Evolutionary conservation across 2,797 vertebrate species (phyloP).

Genomic region (Bufotes viridis): DNA sequence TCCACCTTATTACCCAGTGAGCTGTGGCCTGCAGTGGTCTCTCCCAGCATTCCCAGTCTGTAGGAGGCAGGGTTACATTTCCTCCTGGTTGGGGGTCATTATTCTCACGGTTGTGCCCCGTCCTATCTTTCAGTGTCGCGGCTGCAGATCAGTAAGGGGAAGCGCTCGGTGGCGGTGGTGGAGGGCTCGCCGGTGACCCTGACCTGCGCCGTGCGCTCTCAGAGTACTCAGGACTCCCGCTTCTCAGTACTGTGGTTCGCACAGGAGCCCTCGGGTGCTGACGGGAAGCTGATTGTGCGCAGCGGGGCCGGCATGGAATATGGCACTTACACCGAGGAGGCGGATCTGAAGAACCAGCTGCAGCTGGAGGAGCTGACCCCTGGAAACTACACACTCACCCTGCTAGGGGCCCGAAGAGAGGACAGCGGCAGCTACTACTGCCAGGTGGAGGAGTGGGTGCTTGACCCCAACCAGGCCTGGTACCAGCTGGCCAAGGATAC

Average conservation of each 20-base stretch:
- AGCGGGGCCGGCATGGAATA: slow-evolving; percentile 90
- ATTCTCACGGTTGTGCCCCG: neutral
- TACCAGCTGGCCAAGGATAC: slow-evolving; percentile 89
- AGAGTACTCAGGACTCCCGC: slow-evolving; percentile 90
- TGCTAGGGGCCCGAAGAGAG: slow-evolving; percentile 87
- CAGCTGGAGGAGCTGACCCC: slow-evolving; percentile 83
- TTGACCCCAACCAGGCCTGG: slow-evolving; percentile 92
- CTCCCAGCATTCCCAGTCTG: neutral
- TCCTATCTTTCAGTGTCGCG: slow-evolving; percentile 81
- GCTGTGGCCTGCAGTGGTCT: no score
- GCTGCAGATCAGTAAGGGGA: slow-evolving; percentile 89
- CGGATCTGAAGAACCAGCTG: slow-evolving; percentile 84
- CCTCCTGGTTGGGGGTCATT: neutral
- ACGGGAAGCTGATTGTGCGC: slow-evolving; percentile 91
- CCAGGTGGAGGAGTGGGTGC: slow-evolving; percentile 95
- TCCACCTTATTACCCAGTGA: no score
- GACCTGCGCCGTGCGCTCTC: slow-evolving; percentile 88
- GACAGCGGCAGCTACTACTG: slow-evolving; percentile 97
- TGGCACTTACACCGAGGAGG: slow-evolving; percentile 90
- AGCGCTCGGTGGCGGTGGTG: slow-evolving; percentile 85
- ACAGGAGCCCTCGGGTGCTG: slow-evolving; percentile 80
- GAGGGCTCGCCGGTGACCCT: slow-evolving; percentile 90
- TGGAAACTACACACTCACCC: slow-evolving; percentile 83
- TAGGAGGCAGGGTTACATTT: no score
- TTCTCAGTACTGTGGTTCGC: slow-evolving; percentile 93